phyloP scores from a whole-genome alignment of 2,888 invertebrate species.

The Drosophila paranaensis region DNA sequence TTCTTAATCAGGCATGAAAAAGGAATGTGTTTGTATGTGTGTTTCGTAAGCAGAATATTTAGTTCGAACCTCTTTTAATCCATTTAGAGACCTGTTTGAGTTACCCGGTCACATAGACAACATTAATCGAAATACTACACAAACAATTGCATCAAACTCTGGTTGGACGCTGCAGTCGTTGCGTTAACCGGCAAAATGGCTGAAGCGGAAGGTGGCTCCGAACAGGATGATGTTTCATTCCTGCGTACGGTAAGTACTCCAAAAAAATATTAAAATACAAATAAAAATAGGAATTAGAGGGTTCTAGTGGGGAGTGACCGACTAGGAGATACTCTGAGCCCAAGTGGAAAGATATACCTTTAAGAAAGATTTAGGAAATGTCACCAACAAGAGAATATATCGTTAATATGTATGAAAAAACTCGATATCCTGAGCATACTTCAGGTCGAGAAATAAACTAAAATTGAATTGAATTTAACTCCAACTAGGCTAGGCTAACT shows the following conservation, averaged over 20 bases:
- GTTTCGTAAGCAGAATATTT: background rate
- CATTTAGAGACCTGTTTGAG: conserved; percentile 48
- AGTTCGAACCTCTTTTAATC: background rate
- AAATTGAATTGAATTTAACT: too few relatives aligned
- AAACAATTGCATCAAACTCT: conserved; percentile 43
- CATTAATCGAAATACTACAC: conserved; percentile 51
- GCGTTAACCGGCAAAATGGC: conserved; percentile 88
- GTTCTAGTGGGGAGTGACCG: background rate
- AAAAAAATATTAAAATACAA: background rate
- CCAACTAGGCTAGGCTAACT: too few relatives aligned
- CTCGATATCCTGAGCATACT: too few relatives aligned
- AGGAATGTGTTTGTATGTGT: conserved; percentile 4
- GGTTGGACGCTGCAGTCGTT: conserved; percentile 73
- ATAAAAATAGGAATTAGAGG: background rate
- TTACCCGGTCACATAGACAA: conserved; percentile 47
- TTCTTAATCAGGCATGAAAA: background rate
- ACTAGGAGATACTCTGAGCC: background rate
- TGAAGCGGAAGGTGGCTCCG: conserved; percentile 97
- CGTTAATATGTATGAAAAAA: too few relatives aligned
- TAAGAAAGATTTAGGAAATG: too few relatives aligned
- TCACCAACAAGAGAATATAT: too few relatives aligned
- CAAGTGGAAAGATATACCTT: too few relatives aligned
- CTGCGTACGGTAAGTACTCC: conserved; percentile 95
- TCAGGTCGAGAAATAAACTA: too few relatives aligned
- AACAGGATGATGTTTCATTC: conserved; percentile 99